Evolutionary conservation across 2,888 invertebrate genomes (phyloP).

Genomic region (Drosophila crucigera): DNA sequence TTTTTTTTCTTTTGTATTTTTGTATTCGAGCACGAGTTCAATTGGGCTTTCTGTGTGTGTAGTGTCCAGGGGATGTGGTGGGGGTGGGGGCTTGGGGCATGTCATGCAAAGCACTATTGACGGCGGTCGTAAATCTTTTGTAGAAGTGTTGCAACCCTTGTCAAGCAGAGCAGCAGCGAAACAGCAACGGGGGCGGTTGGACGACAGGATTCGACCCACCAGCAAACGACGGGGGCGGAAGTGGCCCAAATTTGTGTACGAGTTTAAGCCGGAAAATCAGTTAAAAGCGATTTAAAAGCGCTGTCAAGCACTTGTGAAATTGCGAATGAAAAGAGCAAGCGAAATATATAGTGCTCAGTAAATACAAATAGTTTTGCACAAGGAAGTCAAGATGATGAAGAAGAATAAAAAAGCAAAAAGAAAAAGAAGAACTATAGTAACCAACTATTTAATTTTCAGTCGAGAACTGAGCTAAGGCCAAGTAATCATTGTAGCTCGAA

Average conservation of each 20-base stretch:
- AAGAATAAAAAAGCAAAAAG: neutral
- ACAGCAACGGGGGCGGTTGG: neutral
- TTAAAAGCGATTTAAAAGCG: slow-evolving; percentile 63
- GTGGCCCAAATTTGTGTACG: slow-evolving; percentile 48
- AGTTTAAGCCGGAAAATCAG: slow-evolving; percentile 65
- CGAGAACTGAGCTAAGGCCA: neutral
- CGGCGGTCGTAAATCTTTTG: slow-evolving; percentile 80
- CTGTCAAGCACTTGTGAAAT: slow-evolving; percentile 54
- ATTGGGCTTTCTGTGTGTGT: slow-evolving; percentile 18
- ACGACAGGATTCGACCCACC: slow-evolving; percentile 6
- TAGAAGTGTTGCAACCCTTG: slow-evolving; percentile 72
- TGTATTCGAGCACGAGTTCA: slow-evolving; percentile 25
- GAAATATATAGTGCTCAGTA: slow-evolving; percentile 8
- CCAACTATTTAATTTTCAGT: neutral
- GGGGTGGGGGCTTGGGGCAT: slow-evolving; percentile 25
- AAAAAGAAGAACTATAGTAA: neutral
- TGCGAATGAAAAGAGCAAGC: slow-evolving; percentile 15
- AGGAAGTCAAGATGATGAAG: neutral
- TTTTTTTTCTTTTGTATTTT: slow-evolving; percentile 1
- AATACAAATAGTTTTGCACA: slow-evolving; percentile 12
- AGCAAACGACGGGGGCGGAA: slow-evolving; percentile 44
- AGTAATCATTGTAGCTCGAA: neutral
- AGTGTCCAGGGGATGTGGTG: neutral
- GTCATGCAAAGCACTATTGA: slow-evolving; percentile 77
- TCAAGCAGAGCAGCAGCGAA: slow-evolving; percentile 39